Evolutionary conservation across 2,797 vertebrate species (phyloP), one percentile per base, ranked within the genome.

Genomic region (Anabacerthia variegaticeps): DNA sequence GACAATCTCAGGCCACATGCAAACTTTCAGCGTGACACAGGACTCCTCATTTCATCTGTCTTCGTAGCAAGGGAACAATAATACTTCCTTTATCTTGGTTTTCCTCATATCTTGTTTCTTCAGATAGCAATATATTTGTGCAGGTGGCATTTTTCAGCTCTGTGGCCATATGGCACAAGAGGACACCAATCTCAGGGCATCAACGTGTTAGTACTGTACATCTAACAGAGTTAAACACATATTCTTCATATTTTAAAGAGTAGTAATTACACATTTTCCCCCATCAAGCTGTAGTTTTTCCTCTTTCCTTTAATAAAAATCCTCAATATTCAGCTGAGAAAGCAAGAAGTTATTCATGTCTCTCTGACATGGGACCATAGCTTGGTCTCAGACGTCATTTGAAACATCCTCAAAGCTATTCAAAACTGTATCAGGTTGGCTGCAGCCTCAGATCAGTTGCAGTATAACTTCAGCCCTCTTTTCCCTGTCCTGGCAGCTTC

Each of bases 291-390:
- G 24, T 34, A 75, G 26, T 43, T 94, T 65, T 54, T 27, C 56
- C 24, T 69, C 61, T 80, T 83, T 59, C n/a, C 48, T 90, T 93
- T 89, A 91, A 93, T 71, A 89, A 89, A 92, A 85, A 52, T 63
- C 43, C 56, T 77, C 88, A 93, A 66, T 66, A 84, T 86, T 93
- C 58, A 90, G 58, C 83, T 81, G 85, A 95, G 76, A 88, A 94
- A 75, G 73, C 48, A 94, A 54, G 55, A 93, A 86, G 66, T 92
- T 90, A 88, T 78, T 95, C 68, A 85, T 52, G 46, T 61, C 54
- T 86, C 27, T 66, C 49, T 54, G 46, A 88, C 59, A 86, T 12
- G 4, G 68, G 48, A 82, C 28, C 55, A 67, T 36, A 66, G 76
- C 32, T 73, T 82, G 48, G 81, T 85, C 84, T 89, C 63, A 69